These are phyloP conservation scores for Tetragnatha montana DNA, from an alignment of 2,888 invertebrate genomes.

Conservation along the genomic window DNA sequence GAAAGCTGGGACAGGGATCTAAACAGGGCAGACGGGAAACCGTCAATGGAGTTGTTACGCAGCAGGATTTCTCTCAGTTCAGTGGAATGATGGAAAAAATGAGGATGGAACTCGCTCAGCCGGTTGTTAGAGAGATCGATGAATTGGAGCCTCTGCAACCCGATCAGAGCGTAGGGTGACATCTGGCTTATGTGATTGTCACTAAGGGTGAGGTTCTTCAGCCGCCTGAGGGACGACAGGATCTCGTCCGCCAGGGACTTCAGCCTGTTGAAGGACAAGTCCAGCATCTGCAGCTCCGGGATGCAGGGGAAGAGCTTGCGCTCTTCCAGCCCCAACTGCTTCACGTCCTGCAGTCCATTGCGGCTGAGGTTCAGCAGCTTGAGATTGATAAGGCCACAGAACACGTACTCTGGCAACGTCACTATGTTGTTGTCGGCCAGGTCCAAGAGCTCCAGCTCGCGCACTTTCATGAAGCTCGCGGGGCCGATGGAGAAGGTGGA, in stretches of 20 bases:
- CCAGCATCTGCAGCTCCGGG: conserved; percentile 78
- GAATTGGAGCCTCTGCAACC: conserved; percentile 86
- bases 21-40: conserved; percentile 89
- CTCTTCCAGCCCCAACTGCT: conserved; percentile 80
- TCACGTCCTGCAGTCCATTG: conserved; percentile 86
- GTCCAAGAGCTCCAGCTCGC: conserved; percentile 72
- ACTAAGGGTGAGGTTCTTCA: conserved; percentile 82
- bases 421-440: conserved; percentile 73
- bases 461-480: conserved; percentile 72
- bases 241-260: conserved; percentile 84
- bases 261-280: conserved; percentile 85
- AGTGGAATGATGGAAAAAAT: conserved; percentile 85
- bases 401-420: conserved; percentile 80
- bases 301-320: conserved; percentile 72
- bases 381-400: conserved; percentile 78
- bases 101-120: conserved; percentile 87
- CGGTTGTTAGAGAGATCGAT: conserved; percentile 92
- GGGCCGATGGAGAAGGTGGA: conserved; percentile 75
- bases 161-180: conserved; percentile 84
- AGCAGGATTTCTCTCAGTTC: conserved; percentile 90
- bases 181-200: conserved; percentile 82
- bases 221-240: conserved; percentile 83
- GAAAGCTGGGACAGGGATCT: conserved; percentile 78
- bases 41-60: conserved; percentile 92
- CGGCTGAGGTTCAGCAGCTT: conserved; percentile 84